These are phyloP conservation scores for Amphiprion clarkii DNA, from an alignment of 2,797 vertebrate species.

Conservation along the genomic window DNA sequence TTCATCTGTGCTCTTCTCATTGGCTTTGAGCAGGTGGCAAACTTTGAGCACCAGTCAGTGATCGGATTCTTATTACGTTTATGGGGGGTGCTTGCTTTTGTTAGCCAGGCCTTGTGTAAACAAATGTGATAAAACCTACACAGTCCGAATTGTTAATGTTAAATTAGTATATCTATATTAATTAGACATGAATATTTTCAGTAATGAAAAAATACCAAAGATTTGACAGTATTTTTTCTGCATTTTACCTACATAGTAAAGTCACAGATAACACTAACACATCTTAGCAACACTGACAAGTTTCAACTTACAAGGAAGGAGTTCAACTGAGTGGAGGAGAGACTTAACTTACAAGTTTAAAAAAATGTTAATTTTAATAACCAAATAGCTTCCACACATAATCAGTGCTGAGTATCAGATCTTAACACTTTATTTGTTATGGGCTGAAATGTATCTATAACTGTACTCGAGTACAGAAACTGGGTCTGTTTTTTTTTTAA, in stretches of 20 bases:
- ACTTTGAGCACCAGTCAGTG: background rate
- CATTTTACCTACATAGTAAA: background rate
- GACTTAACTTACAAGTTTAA: too few species aligned
- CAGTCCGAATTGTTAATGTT: background rate
- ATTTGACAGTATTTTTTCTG: background rate
- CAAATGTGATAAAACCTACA: background rate
- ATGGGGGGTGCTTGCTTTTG: background rate
- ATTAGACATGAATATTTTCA: background rate
- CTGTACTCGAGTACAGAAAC: too few species aligned
- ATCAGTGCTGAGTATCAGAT: too few species aligned
- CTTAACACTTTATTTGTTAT: too few species aligned
- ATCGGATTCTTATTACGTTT: conserved; percentile 5
- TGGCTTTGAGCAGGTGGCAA: background rate
- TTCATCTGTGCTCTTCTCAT: background rate
- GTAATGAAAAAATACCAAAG: background rate
- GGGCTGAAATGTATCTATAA: background rate
- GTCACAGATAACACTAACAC: background rate
- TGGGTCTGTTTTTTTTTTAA: too few species aligned
- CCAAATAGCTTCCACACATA: too few species aligned
- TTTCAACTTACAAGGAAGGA: too few species aligned
- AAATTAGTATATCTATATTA: background rate
- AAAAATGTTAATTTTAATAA: too few species aligned
- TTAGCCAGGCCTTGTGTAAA: background rate
- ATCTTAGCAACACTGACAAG: too few species aligned
- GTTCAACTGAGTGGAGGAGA: too few species aligned